Evolutionary conservation across 2,797 vertebrate species (phyloP).

Genomic region (Pempheris klunzingeri): DNA sequence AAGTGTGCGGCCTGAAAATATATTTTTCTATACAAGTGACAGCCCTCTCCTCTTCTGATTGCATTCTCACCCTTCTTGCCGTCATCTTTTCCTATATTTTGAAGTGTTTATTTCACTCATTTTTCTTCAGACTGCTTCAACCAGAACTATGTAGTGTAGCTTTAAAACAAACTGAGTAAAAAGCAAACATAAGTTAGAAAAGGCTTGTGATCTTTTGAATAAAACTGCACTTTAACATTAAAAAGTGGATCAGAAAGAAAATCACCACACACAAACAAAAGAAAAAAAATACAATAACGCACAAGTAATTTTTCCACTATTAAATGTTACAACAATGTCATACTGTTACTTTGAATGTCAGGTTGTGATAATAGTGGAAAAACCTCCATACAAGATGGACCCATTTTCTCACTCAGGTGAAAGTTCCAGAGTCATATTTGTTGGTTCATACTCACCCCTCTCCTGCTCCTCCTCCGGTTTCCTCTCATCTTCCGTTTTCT

Average conservation of each 20-base stretch:
- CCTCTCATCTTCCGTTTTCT: conserved; percentile 45
- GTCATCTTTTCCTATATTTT: background rate
- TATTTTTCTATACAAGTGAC: conserved; percentile 8
- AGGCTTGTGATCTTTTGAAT: background rate
- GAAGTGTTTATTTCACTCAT: conserved; percentile 19
- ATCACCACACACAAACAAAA: conserved; percentile 23
- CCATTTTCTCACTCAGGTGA: conserved; percentile 42
- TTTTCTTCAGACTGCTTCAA: background rate
- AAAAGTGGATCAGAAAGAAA: conserved; percentile 13
- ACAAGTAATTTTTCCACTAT: conserved; percentile 69
- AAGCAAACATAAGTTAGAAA: conserved; percentile 5
- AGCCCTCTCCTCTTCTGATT: conserved; percentile 27
- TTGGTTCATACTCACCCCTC: conserved; percentile 79
- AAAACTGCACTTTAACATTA: background rate
- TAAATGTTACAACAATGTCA: background rate
- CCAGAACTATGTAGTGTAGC: background rate
- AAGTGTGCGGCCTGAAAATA: conserved; percentile 21
- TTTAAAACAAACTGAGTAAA: background rate
- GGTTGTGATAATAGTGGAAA: conserved; percentile 62
- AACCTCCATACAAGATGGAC: conserved; percentile 54
- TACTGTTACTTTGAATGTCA: background rate
- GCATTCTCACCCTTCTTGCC: conserved; percentile 23
- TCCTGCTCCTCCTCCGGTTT: conserved; percentile 67
- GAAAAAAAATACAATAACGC: conserved; percentile 8
- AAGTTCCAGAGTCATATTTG: conserved; percentile 24